These are phyloP conservation scores for Tipula vernalis DNA, from an alignment of 2,888 invertebrate species.

Conservation along the genomic window DNA sequence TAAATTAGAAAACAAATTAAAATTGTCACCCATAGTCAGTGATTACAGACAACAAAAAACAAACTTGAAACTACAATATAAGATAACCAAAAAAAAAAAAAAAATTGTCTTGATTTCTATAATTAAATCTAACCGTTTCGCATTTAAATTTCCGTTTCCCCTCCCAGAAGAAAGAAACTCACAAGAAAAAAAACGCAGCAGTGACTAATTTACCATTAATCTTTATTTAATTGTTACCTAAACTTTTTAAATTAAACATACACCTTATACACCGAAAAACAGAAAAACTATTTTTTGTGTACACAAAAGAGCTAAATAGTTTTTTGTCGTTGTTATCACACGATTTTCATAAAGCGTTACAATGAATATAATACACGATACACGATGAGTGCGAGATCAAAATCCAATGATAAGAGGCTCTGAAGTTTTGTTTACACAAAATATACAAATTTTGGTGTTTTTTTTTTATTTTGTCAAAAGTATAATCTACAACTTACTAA, in stretches of 20 bases:
- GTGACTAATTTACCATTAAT: background rate
- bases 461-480: background rate
- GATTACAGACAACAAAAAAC: too few relatives aligned
- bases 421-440: background rate
- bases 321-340: background rate
- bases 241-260: background rate
- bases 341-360: conserved; percentile 4
- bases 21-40: too few relatives aligned
- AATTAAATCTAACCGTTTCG: background rate
- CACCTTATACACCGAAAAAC: background rate
- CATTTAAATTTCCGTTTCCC: background rate
- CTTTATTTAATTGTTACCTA: background rate
- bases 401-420: background rate
- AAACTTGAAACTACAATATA: too few relatives aligned
- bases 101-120: background rate
- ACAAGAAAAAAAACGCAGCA: background rate
- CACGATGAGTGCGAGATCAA: background rate
- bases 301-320: background rate
- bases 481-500: background rate
- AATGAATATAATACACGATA: background rate
- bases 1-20: too few relatives aligned
- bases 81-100: background rate
- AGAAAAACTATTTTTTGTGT: background rate
- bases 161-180: background rate
- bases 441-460: background rate